Evolutionary conservation across 92 coral and sea anemone species (phyloP), one percentile per base, ranked within the genome.

Genomic region (Muricea muricata): DNA sequence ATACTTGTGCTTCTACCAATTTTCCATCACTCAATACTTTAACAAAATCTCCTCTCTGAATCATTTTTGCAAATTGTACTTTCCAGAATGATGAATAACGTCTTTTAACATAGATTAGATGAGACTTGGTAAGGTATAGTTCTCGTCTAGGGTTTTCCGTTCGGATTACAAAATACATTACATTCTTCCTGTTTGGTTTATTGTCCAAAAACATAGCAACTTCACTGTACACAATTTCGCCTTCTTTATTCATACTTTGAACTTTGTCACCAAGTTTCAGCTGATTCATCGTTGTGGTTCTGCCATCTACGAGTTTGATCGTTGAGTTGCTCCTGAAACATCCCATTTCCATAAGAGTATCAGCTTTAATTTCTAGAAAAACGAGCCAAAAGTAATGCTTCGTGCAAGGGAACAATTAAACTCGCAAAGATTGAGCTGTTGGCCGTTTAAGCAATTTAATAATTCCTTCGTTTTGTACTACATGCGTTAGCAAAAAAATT

Each of bases 191-290:
- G 87, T 90, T 61, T 40, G 99, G 97, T 28, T 88, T 81, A 86
- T 84, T 86, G 86, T 97, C 99, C 37, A 93, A 88, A 67, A 97
- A 97, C 93, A 97, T 85, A 15, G 92, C 67, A 0, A 97, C 94
- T 81, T 94, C 97, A 52, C 94, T 93, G 87, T 80, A 89, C 45
- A 93, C 85, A 23, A 92, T 71, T 75, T 75, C 68, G 25, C 99
- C 99, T 25, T 83, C 68, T 24, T 83, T 75, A 47, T 73, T 84
- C 91, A 93, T 67, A 57, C 92, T 89, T 89, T 92, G 91, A 10
- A 92, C 94, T 63, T 84, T 91, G 65, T 97, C 91, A 12, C 99
- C 98, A 26, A 93, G 79, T 82, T 86, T 89, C 63, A 97, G 86
- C 31, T 92, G 83, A 63, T 82, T 85, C 84, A 97, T 86, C 52